These are phyloP conservation scores for Hyalella azteca DNA, from an alignment of 2,888 invertebrate species.

Conservation along the genomic window DNA sequence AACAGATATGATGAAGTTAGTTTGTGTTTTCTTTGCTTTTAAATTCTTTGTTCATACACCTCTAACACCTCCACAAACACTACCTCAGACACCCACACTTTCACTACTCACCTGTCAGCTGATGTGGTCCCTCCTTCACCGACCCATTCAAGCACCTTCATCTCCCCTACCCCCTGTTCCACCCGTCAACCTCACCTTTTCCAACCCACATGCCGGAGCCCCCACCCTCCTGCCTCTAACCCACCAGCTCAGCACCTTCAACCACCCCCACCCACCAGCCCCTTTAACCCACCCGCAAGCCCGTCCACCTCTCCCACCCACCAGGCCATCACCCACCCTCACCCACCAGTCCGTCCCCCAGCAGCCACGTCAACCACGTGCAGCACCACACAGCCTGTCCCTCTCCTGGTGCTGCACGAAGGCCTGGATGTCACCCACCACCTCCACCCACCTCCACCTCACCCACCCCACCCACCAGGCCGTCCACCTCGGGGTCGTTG, in stretches of 20 bases:
- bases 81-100: slow-evolving; percentile 30
- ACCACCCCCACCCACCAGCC: not conserved
- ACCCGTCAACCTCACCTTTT: slow-evolving; percentile 94
- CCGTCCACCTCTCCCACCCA: not conserved
- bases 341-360: no score
- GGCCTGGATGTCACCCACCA: slow-evolving; percentile 79
- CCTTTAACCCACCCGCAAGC: not conserved
- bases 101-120: not conserved
- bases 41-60: no score
- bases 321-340: not conserved
- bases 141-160: no score
- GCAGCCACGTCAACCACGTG: slow-evolving; percentile 94
- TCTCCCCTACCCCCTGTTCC: no score
- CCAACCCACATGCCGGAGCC: slow-evolving; percentile 81
- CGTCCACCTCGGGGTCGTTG: slow-evolving; percentile 93
- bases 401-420: slow-evolving; percentile 89
- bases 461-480: slow-evolving; percentile 81
- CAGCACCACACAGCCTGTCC: slow-evolving; percentile 81
- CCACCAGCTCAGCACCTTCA: slow-evolving; percentile 78
- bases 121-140: slow-evolving; percentile 37
- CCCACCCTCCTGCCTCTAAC: slow-evolving; percentile 86
- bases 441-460: no score
- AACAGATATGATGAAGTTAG: no score
- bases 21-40: no score
- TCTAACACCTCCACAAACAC: slow-evolving; percentile 62